Evolutionary conservation across 2,888 invertebrate species (phyloP), one percentile per base, ranked within the genome.

Genomic region (Liposcelis brunnea): DNA sequence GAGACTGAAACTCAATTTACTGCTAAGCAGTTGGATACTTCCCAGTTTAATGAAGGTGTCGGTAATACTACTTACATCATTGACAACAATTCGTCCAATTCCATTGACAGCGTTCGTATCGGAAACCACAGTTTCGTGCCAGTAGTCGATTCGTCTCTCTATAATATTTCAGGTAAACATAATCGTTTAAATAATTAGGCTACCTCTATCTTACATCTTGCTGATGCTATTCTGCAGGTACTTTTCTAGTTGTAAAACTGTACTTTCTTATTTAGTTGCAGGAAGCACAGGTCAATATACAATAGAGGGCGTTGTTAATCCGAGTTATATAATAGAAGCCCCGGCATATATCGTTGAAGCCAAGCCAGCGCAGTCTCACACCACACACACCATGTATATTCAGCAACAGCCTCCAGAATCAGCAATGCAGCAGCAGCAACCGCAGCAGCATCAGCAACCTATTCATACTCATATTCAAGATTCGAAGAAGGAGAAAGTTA

Each of bases 41-140:
- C 40, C 15, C 40, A 40, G 40, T 40, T 40, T 18, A 40, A 40
- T 21, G 40, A 40, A 21, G 40, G 40, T 8, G 40, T 40, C 40
- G 19, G 40, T 6, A 40, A 40, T 18, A 40, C 40, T 18, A 40
- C 40, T 6, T 40, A 40, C 19, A 40, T 40, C 19, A 40, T 40
- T 6, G 40, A 40, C 11, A 40, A 40, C 19, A 40, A 40, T 21
- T 40, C 40, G 12, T 40, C 40, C 6, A 40, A 40, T 21, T 40
- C 40, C 5, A 40, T 40, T 7, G 40, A 40, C 19, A 40, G 40
- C 21, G 40, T 40, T 18, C 15, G 40, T 5, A 40, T 40, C 21
- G 40, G 40, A 11, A 40, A 40, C 19, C 40, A 40, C 10, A 40
- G 40, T 21, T 40, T 40, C 19, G 40, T 40, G 6, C 40, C 40